Evolutionary conservation across 2,888 invertebrate genomes (phyloP).

Genomic region (Agrilus cyanescens): DNA sequence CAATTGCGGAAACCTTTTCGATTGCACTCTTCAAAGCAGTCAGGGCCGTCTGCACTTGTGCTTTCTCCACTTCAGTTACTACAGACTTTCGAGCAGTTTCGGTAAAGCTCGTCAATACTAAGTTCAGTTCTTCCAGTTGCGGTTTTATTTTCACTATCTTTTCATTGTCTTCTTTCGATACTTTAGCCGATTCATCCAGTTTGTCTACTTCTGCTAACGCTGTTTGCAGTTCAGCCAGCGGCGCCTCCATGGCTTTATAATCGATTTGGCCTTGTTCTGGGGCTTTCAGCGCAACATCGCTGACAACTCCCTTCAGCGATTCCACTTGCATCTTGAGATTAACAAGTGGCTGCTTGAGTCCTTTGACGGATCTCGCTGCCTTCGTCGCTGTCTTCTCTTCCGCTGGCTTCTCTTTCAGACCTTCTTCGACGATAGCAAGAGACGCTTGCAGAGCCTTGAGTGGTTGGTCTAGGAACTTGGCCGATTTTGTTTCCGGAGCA

Average conservation of each 20-base stretch:
- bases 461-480: neutral
- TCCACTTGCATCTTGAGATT: neutral
- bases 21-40: slow-evolving; percentile 2
- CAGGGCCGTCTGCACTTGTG: slow-evolving; percentile 5
- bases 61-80: slow-evolving; percentile 2
- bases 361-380: neutral
- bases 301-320: neutral
- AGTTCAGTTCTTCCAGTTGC: too few relatives aligned
- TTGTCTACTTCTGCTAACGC: slow-evolving; percentile 2
- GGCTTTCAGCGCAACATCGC: neutral
- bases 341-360: neutral
- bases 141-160: too few relatives aligned
- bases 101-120: too few relatives aligned
- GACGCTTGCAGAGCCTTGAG: neutral
- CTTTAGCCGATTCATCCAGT: too few relatives aligned
- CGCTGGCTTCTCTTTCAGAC: neutral
- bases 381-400: too few relatives aligned
- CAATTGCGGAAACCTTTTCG: slow-evolving; percentile 2
- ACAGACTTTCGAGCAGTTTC: neutral
- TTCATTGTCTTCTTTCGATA: too few relatives aligned
- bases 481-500: slow-evolving; percentile 7
- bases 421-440: neutral
- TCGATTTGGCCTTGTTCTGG: too few relatives aligned
- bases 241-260: slow-evolving; percentile 2
- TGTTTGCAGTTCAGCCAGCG: neutral